These are phyloP conservation scores for Chelonus insularis DNA, from an alignment of 1,140 invertebrate genomes.

Conservation along the genomic window DNA sequence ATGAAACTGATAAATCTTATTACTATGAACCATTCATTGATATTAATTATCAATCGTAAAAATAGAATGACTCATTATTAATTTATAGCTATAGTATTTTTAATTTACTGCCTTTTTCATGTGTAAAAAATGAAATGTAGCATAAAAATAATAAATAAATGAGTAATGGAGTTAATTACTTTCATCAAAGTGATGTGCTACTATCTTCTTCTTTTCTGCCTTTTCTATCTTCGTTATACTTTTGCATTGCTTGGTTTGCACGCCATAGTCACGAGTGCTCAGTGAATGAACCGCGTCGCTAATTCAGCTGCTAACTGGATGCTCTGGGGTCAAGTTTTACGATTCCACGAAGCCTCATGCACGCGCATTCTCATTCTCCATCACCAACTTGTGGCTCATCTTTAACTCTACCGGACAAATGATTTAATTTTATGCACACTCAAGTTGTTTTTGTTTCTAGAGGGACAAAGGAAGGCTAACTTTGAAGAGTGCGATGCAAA, in stretches of 20 bases:
- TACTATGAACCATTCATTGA: too few relatives aligned
- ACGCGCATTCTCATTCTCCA: constrained; percentile 13
- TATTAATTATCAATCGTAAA: too few relatives aligned
- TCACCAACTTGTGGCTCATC: constrained; percentile 1
- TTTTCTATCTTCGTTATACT: constrained; percentile 11
- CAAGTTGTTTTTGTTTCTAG: constrained; percentile 52
- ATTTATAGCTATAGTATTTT: neutral
- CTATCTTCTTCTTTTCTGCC: neutral
- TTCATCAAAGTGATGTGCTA: constrained; percentile 30
- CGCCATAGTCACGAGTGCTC: constrained; percentile 12
- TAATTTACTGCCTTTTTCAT: neutral
- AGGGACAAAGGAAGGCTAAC: constrained; percentile 80
- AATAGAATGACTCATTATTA: too few relatives aligned
- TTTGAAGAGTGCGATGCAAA: constrained; percentile 78
- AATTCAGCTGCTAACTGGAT: constrained; percentile 32
- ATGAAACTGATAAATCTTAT: too few relatives aligned
- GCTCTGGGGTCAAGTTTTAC: constrained; percentile 31
- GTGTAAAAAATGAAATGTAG: neutral
- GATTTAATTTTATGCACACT: neutral
- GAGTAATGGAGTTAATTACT: constrained; percentile 26
- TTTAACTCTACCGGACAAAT: neutral
- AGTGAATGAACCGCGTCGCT: constrained; percentile 29
- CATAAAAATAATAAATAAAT: neutral
- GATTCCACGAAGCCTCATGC: constrained; percentile 28
- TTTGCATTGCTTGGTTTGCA: neutral